Conservation (phyloP, 2,888 invertebrate species). For the Sylvicola cinctus region DNA sequence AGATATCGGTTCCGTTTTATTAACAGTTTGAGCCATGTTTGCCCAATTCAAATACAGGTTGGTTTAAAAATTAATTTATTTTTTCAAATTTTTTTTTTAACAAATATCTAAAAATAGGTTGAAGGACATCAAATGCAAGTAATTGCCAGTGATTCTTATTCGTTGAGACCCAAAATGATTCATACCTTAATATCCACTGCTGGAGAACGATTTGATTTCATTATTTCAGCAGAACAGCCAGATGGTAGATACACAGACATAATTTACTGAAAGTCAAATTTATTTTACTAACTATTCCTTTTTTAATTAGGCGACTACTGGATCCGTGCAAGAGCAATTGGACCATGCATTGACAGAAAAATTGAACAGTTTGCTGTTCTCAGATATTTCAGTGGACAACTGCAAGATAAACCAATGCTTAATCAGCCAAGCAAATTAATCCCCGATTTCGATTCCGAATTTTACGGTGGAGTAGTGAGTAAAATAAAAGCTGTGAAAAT, state of each 20-base stretch:
- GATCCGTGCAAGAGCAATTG: conserved; percentile 13
- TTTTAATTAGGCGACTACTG: conserved; percentile 12
- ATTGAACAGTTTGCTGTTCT: conserved; percentile 14
- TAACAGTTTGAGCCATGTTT: conserved; percentile 17
- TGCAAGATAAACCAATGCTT: conserved; percentile 5
- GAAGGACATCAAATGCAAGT: conserved; percentile 16
- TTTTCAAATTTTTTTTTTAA: conserved; percentile 28
- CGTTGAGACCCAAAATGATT: conserved; percentile 13
- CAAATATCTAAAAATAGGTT: conserved; percentile 26
- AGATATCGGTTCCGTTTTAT: conserved; percentile 22
- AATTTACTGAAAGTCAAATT: no score
- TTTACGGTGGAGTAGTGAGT: conserved; percentile 8
- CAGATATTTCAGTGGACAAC: conserved; percentile 10
- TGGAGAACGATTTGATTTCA: conserved; percentile 30
- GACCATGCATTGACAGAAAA: conserved; percentile 10
- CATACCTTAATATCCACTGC: conserved; percentile 17
- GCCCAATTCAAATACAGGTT: conserved; percentile 18
- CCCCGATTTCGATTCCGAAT: conserved; percentile 1
- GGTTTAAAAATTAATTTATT: neutral
- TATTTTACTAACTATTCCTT: neutral
- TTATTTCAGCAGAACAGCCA: conserved; percentile 19
- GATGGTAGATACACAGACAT: no score
- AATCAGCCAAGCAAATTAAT: conserved; percentile 4
- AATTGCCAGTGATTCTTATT: conserved; percentile 19
- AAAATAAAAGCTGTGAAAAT: neutral